A percentile compares a stretch with the other conserved stretches of the same genome.
Conservation (phyloP, 2,113 vertebrate genomes). For the Tetraodon nigroviridis region DNA sequence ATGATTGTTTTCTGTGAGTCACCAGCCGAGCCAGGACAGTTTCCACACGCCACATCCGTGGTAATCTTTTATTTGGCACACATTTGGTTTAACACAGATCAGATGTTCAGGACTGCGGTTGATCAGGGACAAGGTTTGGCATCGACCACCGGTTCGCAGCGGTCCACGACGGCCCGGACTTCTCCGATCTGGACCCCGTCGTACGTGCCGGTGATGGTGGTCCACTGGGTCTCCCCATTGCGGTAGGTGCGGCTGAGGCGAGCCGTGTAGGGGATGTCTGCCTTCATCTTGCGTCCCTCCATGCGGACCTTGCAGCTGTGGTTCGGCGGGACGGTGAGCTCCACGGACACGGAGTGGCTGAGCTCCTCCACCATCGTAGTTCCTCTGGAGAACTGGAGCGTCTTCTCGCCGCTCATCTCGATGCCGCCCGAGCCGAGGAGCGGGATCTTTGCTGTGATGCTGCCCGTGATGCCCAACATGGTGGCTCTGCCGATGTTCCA, state of each 20-base stretch:
- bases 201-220: conserved; percentile 63
- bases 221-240: conserved; percentile 71
- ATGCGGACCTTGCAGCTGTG: conserved; percentile 68
- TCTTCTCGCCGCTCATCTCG: conserved; percentile 65
- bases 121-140: conserved; percentile 63
- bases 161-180: conserved; percentile 68
- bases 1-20: no score
- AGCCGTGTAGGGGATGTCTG: conserved; percentile 70
- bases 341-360: conserved; percentile 65
- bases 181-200: conserved; percentile 71
- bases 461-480: conserved; percentile 61
- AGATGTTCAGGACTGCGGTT: not conserved
- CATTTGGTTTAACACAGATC: no score
- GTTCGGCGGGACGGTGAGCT: conserved; percentile 66
- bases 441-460: conserved; percentile 72
- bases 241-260: conserved; percentile 69
- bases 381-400: conserved; percentile 64
- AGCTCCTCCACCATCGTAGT: conserved; percentile 66
- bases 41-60: no score
- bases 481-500: conserved; percentile 73
- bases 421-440: conserved; percentile 60
- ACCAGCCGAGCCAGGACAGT: no score
- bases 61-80: no score
- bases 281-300: conserved; percentile 70
- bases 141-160: conserved; percentile 64